phyloP scores from a whole-genome alignment of 2,888 invertebrate genomes.

The Gari tellinella region DNA sequence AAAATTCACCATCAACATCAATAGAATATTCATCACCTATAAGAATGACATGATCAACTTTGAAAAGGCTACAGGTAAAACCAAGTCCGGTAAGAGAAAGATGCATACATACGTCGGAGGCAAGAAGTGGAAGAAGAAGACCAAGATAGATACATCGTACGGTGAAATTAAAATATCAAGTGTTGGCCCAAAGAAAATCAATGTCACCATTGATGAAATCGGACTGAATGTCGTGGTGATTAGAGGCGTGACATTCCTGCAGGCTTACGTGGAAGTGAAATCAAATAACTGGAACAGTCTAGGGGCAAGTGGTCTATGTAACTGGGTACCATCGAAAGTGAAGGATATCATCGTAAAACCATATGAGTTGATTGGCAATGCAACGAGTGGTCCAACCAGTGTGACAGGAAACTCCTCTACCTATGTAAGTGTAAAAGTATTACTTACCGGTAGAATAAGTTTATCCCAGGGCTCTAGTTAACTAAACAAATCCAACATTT shows the following conservation, averaged over 20 bases:
- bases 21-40: conserved; percentile 37
- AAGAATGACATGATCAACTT: conserved; percentile 19
- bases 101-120: conserved; percentile 14
- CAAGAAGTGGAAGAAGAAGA: conserved; percentile 26
- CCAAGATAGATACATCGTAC: conserved; percentile 13
- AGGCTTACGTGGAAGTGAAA: conserved; percentile 5
- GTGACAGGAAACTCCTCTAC: conserved; percentile 12
- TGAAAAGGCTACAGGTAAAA: conserved; percentile 5
- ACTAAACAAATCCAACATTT: no score
- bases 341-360: conserved; percentile 6
- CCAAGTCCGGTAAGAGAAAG: conserved; percentile 7
- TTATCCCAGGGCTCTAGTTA: no score
- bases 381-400: not conserved
- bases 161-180: conserved; percentile 17
- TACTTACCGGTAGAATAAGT: no score
- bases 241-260: conserved; percentile 23
- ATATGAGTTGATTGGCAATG: conserved; percentile 10
- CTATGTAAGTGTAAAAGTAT: conserved; percentile 33
- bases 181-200: conserved; percentile 7
- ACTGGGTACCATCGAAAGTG: conserved; percentile 9
- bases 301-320: conserved; percentile 21
- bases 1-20: conserved; percentile 5
- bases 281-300: conserved; percentile 3
- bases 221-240: conserved; percentile 23
- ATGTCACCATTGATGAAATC: conserved; percentile 16